Conservation (phyloP, 2,888 invertebrate species). For the Drosophila imparisetae region DNA sequence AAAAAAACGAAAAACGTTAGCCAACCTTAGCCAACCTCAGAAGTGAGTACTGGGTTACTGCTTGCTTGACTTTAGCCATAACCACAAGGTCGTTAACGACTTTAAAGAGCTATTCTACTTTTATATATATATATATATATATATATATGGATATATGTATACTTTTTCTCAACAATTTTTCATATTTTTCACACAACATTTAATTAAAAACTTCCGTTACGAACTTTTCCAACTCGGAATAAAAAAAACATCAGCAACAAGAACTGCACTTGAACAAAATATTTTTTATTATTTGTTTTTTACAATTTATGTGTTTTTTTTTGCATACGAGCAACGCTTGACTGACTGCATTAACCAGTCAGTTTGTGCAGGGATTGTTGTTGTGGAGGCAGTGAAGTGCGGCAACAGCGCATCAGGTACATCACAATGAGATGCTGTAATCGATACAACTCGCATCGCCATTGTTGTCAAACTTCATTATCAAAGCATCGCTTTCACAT, state of each 20-base stretch:
- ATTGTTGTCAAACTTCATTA: conserved; percentile 33
- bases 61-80: conserved; percentile 35
- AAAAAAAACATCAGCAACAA: conserved; percentile 27
- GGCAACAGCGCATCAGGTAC: conserved; percentile 43
- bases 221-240: conserved; percentile 17
- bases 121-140: not conserved
- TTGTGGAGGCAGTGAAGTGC: conserved; percentile 31
- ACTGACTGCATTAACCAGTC: conserved; percentile 60
- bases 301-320: not conserved
- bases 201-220: conserved; percentile 72
- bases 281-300: conserved; percentile 25
- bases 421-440: conserved; percentile 39
- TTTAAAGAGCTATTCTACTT: conserved; percentile 6
- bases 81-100: conserved; percentile 44
- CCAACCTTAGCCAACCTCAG: not conserved
- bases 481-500: conserved; percentile 17
- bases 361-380: conserved; percentile 19
- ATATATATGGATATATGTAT: not conserved
- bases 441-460: conserved; percentile 30
- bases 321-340: conserved; percentile 55
- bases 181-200: conserved; percentile 46
- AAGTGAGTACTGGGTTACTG: not conserved
- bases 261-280: conserved; percentile 66
- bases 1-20: not conserved
- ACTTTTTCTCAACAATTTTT: conserved; percentile 9